Percentiles rank a stretch among this genome's conserved stretches.
phyloP scores from a whole-genome alignment of 2,113 vertebrate species.

The Centropristis striata region DNA sequence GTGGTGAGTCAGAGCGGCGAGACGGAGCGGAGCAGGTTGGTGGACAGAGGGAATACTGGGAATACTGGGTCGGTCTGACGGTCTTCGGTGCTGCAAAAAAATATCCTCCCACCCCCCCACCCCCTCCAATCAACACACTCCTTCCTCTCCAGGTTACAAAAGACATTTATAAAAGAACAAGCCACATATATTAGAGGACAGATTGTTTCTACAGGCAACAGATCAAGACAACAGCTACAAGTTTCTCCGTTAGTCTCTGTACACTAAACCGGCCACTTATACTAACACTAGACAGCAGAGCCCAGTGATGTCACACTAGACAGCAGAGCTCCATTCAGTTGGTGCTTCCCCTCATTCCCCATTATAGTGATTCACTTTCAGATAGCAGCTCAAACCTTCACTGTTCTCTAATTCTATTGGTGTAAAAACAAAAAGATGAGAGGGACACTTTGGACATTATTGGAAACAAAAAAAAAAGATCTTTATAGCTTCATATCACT shows the following conservation, averaged over 20 bases:
- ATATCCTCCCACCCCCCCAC: background rate
- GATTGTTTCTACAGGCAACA: conserved; percentile 65
- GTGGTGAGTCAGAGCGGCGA: background rate
- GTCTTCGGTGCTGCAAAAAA: conserved; percentile 26
- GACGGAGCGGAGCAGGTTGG: background rate
- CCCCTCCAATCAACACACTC: background rate
- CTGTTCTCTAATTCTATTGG: conserved; percentile 23
- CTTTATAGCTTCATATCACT: conserved; percentile 2
- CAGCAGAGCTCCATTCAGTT: too few relatives aligned
- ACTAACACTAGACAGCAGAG: background rate
- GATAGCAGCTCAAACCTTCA: conserved; percentile 1
- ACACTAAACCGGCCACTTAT: background rate
- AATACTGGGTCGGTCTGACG: conserved; percentile 44
- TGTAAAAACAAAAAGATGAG: background rate
- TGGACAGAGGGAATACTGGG: conserved; percentile 31
- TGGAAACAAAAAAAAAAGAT: background rate
- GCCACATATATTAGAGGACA: conserved; percentile 43
- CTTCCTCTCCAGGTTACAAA: conserved; percentile 61
- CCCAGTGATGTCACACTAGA: background rate
- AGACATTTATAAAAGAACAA: conserved; percentile 75
- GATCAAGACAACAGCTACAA: conserved; percentile 54
- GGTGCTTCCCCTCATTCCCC: background rate
- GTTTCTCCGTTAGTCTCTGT: background rate
- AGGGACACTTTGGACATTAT: background rate
- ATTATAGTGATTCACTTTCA: background rate